phyloP scores from a whole-genome alignment of 2,888 invertebrate genomes.

The Epiblema foenella region DNA sequence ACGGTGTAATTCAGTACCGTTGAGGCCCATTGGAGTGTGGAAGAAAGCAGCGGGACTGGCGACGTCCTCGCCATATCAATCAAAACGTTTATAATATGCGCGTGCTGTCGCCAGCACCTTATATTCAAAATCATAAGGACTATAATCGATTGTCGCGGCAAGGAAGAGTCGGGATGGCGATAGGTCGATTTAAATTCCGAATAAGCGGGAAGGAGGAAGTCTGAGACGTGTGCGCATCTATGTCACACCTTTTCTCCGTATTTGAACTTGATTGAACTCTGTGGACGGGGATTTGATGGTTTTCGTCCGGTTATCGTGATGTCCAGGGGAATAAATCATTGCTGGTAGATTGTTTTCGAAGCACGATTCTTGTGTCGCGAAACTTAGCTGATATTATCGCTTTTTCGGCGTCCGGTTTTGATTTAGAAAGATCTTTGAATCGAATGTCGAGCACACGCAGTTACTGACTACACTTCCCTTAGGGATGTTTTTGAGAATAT shows the following conservation, averaged over 20 bases:
- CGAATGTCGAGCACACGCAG: neutral
- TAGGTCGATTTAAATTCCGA: slow-evolving; percentile 82
- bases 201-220: slow-evolving; percentile 84
- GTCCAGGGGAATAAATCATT: slow-evolving; percentile 33
- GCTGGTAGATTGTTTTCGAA: slow-evolving; percentile 16
- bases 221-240: slow-evolving; percentile 73
- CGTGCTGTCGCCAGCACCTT: slow-evolving; percentile 46
- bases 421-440: neutral
- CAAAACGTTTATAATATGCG: slow-evolving; percentile 77
- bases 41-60: slow-evolving; percentile 79
- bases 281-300: slow-evolving; percentile 47
- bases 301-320: slow-evolving; percentile 35
- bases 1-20: slow-evolving; percentile 81
- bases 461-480: neutral
- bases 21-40: slow-evolving; percentile 77
- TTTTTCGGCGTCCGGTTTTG: slow-evolving; percentile 9
- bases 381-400: slow-evolving; percentile 9
- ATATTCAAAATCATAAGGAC: slow-evolving; percentile 33
- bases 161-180: slow-evolving; percentile 63
- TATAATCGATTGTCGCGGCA: slow-evolving; percentile 21
- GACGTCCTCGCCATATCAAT: slow-evolving; percentile 81
- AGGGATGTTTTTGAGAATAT: neutral
- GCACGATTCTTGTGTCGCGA: slow-evolving; percentile 20
- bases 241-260: slow-evolving; percentile 82
- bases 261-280: slow-evolving; percentile 79